Evolutionary conservation across 2,113 vertebrate genomes (phyloP).

Genomic region (Pseudorhombus dupliciocellatus): DNA sequence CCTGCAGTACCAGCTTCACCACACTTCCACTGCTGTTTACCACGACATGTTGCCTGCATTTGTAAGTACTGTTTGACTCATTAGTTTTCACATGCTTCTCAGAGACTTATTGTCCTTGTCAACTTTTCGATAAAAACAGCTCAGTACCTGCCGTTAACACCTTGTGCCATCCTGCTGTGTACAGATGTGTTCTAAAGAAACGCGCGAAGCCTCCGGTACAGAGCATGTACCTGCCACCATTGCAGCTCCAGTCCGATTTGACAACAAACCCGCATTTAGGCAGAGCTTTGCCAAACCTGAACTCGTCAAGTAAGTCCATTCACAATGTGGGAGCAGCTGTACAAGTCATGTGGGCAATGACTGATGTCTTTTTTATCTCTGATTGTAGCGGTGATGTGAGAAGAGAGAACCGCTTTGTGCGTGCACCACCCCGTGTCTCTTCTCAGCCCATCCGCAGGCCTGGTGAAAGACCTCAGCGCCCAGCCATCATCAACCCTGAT

Average conservation of each 20-base stretch:
- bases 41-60: conserved; percentile 99
- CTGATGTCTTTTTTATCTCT: conserved; percentile 8
- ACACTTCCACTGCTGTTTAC: conserved; percentile 92
- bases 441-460: conserved; percentile 87
- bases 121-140: not conserved
- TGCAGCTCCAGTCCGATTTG: conserved; percentile 88
- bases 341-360: not conserved
- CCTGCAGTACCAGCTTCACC: conserved; percentile 90
- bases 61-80: conserved; percentile 81
- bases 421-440: conserved; percentile 77
- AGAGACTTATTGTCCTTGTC: not conserved
- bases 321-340: not conserved
- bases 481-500: conserved; percentile 95
- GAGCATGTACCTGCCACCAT: conserved; percentile 83
- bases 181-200: conserved; percentile 97
- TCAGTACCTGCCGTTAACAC: not conserved
- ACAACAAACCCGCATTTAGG: conserved; percentile 89
- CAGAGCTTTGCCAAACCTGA: conserved; percentile 86
- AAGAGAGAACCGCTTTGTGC: conserved; percentile 86
- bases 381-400: conserved; percentile 79
- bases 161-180: conserved; percentile 17
- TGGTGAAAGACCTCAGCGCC: conserved; percentile 84
- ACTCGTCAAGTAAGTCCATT: conserved; percentile 88
- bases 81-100: not conserved
- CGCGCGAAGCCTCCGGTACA: conserved; percentile 83